Conservation (phyloP, 2,888 invertebrate species). For the Eristalis tenax region DNA sequence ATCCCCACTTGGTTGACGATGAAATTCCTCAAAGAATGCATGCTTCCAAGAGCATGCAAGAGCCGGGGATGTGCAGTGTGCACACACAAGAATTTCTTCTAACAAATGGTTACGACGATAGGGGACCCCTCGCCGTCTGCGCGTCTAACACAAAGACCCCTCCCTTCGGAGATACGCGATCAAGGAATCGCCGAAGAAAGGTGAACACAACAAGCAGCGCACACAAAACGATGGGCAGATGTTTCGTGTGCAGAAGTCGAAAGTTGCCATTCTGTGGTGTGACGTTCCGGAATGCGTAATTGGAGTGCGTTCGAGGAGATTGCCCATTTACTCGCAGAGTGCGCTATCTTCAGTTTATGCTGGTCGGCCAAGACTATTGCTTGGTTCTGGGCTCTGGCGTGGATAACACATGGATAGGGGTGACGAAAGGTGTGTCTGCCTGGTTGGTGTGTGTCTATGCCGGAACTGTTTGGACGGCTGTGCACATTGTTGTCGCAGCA, state of each 20-base stretch:
- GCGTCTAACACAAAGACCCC: neutral
- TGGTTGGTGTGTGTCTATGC: slow-evolving; percentile 26
- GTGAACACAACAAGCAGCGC: neutral
- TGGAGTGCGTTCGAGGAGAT: slow-evolving; percentile 53
- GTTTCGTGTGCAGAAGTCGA: slow-evolving; percentile 54
- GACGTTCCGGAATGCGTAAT: slow-evolving; percentile 65
- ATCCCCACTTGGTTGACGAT: slow-evolving; percentile 44
- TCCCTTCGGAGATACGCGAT: slow-evolving; percentile 24
- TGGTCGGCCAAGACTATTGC: slow-evolving; percentile 31
- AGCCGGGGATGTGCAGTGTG: neutral
- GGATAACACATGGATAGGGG: slow-evolving; percentile 44
- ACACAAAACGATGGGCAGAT: slow-evolving; percentile 51
- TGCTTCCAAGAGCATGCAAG: neutral
- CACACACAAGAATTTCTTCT: slow-evolving; percentile 35
- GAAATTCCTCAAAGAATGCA: slow-evolving; percentile 28
- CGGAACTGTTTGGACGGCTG: slow-evolving; percentile 48
- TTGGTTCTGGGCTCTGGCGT: slow-evolving; percentile 3
- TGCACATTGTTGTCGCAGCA: slow-evolving; percentile 50
- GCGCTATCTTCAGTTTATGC: slow-evolving; percentile 34
- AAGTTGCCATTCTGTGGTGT: slow-evolving; percentile 49
- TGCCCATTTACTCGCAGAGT: slow-evolving; percentile 40
- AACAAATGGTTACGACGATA: slow-evolving; percentile 25
- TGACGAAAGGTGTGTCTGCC: slow-evolving; percentile 64
- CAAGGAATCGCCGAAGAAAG: slow-evolving; percentile 7
- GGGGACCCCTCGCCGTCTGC: slow-evolving; percentile 6